Evolutionary conservation across 2,113 vertebrate genomes (phyloP), one percentile per base, ranked within the genome.

Genomic region (Bujurquina vittata): DNA sequence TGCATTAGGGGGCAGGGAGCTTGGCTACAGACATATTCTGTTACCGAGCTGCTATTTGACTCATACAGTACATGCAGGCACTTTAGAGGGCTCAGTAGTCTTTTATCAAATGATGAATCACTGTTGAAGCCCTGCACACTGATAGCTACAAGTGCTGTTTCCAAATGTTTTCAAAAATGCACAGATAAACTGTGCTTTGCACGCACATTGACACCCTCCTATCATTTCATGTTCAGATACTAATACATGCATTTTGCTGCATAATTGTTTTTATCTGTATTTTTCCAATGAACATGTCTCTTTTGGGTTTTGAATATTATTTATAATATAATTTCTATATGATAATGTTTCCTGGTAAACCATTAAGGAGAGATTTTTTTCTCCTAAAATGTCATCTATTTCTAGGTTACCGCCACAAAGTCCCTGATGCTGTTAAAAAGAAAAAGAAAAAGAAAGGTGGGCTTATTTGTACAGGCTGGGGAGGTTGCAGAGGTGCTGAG

Each of bases 91-190:
- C 40, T 81, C 62, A 37, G 43, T 69, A 29, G 52, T 33, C 58
- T 74, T 82, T 80, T 56, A 80, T 65, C 72, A 77, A 4, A 4
- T 37, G 54, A 87, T 85, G 80, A 91, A 49, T 89, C 77, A 87
- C 56, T 20, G 37, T 76, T 49, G 77, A 56, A 79, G 15, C 3
- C 23, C 37, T 81, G 43, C 33, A 58, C n/a, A 17, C n/a, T 77
- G 60, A 85, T 60, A 80, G 26, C 72, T 65, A 37, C 22, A 79
- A 49, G 73, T 72, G 7, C n/a, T 59, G 15, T 52, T 62, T 75
- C 11, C 29, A 35, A 35, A 35, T 35, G 35, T 35, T 35, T 35
- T 72, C 35, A 69, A 26, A 54, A 55, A 22, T 69, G 15, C 63
- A 29, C 18, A 78, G 5, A 75, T 20, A 83, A 57, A 11, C 10